Conservation (phyloP, 2,113 vertebrate species). For the Dascyllus trimaculatus region DNA sequence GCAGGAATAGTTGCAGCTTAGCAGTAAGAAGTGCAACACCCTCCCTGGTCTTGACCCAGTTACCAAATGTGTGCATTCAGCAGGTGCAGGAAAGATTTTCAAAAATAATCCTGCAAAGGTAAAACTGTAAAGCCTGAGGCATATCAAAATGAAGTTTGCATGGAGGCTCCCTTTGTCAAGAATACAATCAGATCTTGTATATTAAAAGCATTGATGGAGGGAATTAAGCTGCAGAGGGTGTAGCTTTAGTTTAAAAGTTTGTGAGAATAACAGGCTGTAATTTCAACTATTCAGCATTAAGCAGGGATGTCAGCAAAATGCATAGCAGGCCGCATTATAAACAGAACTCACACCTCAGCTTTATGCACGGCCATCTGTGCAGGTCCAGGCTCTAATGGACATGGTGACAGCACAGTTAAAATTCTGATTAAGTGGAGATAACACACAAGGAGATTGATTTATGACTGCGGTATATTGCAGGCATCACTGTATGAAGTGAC, state of each 20-base stretch:
- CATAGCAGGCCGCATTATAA: slow-evolving; percentile 20
- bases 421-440: slow-evolving; percentile 65
- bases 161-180: neutral
- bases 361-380: slow-evolving; percentile 64
- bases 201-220: slow-evolving; percentile 9
- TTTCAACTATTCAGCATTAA: slow-evolving; percentile 14
- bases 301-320: slow-evolving; percentile 33
- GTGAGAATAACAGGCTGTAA: neutral
- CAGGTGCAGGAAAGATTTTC: slow-evolving; percentile 71
- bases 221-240: neutral
- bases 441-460: slow-evolving; percentile 75
- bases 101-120: slow-evolving; percentile 55
- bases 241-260: slow-evolving; percentile 5
- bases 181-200: neutral
- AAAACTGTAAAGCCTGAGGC: slow-evolving; percentile 40
- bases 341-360: slow-evolving; percentile 47
- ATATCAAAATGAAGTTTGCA: slow-evolving; percentile 2
- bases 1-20: slow-evolving; percentile 80
- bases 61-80: slow-evolving; percentile 73
- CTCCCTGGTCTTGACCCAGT: slow-evolving; percentile 80
- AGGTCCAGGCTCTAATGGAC: slow-evolving; percentile 48
- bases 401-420: slow-evolving; percentile 39
- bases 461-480: slow-evolving; percentile 53
- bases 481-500: slow-evolving; percentile 57
- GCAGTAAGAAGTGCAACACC: slow-evolving; percentile 72